Conservation (phyloP, 2,113 vertebrate species). For the Mobula birostris region DNA sequence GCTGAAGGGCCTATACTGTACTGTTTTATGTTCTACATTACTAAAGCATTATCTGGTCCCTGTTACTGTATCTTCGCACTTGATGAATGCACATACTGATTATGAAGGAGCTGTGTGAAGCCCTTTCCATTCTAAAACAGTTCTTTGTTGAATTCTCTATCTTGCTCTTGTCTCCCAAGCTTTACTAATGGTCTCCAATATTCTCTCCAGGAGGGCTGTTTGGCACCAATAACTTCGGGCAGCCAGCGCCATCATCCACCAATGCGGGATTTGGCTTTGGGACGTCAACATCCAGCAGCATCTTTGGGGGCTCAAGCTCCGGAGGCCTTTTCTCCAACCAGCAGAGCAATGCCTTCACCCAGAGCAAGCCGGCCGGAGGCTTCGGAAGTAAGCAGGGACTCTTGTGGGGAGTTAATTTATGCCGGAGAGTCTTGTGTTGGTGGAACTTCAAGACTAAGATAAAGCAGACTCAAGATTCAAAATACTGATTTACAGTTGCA, state of each 20-base stretch:
- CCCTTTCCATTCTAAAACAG: neutral
- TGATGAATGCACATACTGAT: too few species aligned
- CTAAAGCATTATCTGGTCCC: too few species aligned
- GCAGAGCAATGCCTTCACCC: slow-evolving; percentile 83
- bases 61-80: too few species aligned
- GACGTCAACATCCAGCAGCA: slow-evolving; percentile 68
- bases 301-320: slow-evolving; percentile 79
- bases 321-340: slow-evolving; percentile 82
- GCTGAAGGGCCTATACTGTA: too few species aligned
- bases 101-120: neutral
- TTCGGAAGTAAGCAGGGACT: slow-evolving; percentile 82
- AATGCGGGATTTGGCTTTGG: slow-evolving; percentile 85
- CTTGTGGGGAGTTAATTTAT: neutral
- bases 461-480: too few species aligned
- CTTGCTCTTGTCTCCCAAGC: neutral
- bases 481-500: too few species aligned
- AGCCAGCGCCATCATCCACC: slow-evolving; percentile 82
- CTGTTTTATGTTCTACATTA: neutral
- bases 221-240: slow-evolving; percentile 80
- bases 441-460: neutral
- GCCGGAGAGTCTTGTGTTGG: neutral
- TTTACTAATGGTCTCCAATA: fast-evolving
- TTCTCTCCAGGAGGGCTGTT: slow-evolving; percentile 74
- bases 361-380: slow-evolving; percentile 71
- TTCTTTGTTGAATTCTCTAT: fast-evolving